phyloP scores from a whole-genome alignment of 2,797 vertebrate species.

The Oreochromis mossambicus region DNA sequence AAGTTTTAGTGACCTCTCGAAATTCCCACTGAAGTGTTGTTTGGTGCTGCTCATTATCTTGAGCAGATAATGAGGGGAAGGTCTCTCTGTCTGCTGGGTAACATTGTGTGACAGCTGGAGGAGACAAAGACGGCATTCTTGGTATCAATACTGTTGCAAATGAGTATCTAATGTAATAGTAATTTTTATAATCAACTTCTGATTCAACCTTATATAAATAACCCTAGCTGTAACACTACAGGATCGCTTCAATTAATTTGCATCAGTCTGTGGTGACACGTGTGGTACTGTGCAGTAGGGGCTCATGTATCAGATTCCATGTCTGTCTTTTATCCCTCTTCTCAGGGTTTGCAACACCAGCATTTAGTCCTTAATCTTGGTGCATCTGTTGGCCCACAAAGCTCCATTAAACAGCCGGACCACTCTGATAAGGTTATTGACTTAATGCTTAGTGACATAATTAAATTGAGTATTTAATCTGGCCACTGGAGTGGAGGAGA shows the following conservation, averaged over 20 bases:
- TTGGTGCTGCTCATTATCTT: background rate
- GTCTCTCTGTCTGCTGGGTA: background rate
- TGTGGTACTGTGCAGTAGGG: background rate
- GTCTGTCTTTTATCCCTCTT: constrained; percentile 11
- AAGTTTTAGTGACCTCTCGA: too few species aligned
- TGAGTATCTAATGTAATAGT: background rate
- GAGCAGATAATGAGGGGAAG: too few species aligned
- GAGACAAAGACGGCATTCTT: background rate
- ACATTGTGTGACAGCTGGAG: background rate
- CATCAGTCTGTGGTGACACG: background rate
- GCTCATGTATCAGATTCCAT: constrained; percentile 20
- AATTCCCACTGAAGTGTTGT: background rate
- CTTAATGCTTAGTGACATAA: constrained; percentile 61
- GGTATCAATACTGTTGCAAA: background rate
- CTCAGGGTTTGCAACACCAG: constrained; percentile 25
- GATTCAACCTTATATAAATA: background rate
- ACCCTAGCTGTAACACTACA: background rate
- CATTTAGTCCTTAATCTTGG: constrained; percentile 52
- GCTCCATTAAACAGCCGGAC: constrained; percentile 46
- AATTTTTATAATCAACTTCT: background rate
- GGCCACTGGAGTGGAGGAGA: constrained; percentile 15
- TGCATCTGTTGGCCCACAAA: constrained; percentile 53
- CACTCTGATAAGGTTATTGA: constrained; percentile 51
- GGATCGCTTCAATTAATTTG: background rate
- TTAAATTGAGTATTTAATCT: constrained; percentile 67